Evolutionary conservation across 1,140 invertebrate species (phyloP), one percentile per base, ranked within the genome.

Genomic region (Drosophila ficusphila): DNA sequence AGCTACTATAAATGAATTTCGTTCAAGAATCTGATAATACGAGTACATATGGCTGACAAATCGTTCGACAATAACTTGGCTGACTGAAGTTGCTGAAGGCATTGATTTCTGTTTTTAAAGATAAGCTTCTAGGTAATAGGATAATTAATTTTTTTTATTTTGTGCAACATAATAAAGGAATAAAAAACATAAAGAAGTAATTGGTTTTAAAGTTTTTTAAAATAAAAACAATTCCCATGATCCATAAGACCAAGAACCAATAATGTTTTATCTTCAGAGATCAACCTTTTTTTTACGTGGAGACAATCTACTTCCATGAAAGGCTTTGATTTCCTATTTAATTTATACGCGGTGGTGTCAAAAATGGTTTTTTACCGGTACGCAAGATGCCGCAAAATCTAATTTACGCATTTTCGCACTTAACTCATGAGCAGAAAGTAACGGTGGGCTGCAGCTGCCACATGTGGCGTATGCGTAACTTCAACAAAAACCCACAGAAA

Each of bases 371-470:
- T 61, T 75, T 78, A 81, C 75, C 75, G 38, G 44, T 25, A 38
- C 23, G 31, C 21, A 36, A 48, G 42, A 46, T 34, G 46, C 71
- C 67, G 41, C 67, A 79, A 60, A 76, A 81, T 79, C 72, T 79
- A 79, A 81, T 81, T 79, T 79, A 52, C 53, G 79, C 76, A 81
- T 68, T 79, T 79, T 78, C 41, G 70, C 61, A 81, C 65, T 78
- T 53, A 57, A 61, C 75, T 76, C 19, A 44, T 58, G 39, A 49
- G 18, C 49, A 42, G 36, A 33, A 38, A 34, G 9, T 11, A 41
- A 46, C 36, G 61, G 68, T 46, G 47, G 25, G 38, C 62, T 76
- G 76, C 60, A 68, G 53, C 39, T 51, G 60, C 44, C 51, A 56
- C 44, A 76, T 54, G 47, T 38, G 36, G 62, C 62, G 67, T 77